A percentile compares a stretch with the other conserved stretches of the same genome.
Evolutionary conservation across 1,140 invertebrate species (phyloP).

Genomic region (Harlomillsia oculata): DNA sequence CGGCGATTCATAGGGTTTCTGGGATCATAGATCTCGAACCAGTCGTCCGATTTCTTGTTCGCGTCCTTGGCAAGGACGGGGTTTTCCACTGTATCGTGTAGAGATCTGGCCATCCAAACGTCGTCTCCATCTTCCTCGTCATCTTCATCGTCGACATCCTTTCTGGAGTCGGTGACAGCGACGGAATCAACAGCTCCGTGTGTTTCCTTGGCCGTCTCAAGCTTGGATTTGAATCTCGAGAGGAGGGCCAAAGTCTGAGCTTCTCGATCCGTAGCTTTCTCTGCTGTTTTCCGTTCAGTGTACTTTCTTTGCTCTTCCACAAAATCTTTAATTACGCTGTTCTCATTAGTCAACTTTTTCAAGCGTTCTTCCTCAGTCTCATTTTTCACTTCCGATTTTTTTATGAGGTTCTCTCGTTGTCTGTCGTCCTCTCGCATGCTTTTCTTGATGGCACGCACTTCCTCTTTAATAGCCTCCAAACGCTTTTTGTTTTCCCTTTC

Average conservation of each 20-base stretch:
- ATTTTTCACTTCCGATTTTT: slow-evolving; percentile 38
- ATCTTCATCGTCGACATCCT: slow-evolving; percentile 35
- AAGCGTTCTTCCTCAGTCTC: slow-evolving; percentile 40
- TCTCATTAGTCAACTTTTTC: slow-evolving; percentile 42
- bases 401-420: slow-evolving; percentile 34
- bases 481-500: slow-evolving; percentile 55
- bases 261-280: slow-evolving; percentile 49
- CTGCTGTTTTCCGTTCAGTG: slow-evolving; percentile 54
- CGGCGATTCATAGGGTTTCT: slow-evolving; percentile 88
- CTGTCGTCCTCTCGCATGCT: slow-evolving; percentile 53
- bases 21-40: slow-evolving; percentile 94
- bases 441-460: slow-evolving; percentile 48
- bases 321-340: slow-evolving; percentile 61
- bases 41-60: slow-evolving; percentile 82
- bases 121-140: slow-evolving; percentile 24
- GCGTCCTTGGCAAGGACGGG: slow-evolving; percentile 87
- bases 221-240: slow-evolving; percentile 70
- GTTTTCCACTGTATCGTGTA: slow-evolving; percentile 65
- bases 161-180: too few relatives aligned
- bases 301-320: slow-evolving; percentile 68
- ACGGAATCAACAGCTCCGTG: slow-evolving; percentile 37
- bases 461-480: slow-evolving; percentile 46
- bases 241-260: slow-evolving; percentile 60
- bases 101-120: slow-evolving; percentile 63
- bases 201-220: slow-evolving; percentile 57